Percentiles rank a stretch among this genome's conserved stretches.
Conservation (phyloP, 2,797 vertebrate species). For the Streptopelia turtur region DNA sequence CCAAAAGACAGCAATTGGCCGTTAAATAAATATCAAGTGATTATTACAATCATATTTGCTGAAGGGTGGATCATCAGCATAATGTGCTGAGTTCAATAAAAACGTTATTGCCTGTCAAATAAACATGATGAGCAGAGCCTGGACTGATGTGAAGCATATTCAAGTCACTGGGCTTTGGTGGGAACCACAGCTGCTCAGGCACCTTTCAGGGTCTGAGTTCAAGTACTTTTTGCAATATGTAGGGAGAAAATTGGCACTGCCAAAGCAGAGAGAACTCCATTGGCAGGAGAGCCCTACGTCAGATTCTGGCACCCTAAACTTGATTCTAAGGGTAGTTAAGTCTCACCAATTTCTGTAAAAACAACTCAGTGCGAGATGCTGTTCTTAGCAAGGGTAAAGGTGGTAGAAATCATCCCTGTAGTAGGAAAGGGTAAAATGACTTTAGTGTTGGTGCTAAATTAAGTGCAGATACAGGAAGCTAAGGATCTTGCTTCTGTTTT, state of each 20-base stretch:
- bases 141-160: neutral
- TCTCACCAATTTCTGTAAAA: neutral
- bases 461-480: constrained; percentile 14
- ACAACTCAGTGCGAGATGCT: neutral
- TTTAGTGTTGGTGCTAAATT: neutral
- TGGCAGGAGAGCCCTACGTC: neutral
- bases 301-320: neutral
- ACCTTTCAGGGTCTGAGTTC: neutral
- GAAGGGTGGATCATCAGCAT: constrained; percentile 34
- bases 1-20: constrained; percentile 54
- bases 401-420: neutral
- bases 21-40: constrained; percentile 58
- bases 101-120: constrained; percentile 61
- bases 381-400: neutral
- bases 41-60: constrained; percentile 64
- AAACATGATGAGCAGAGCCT: constrained; percentile 42
- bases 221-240: neutral
- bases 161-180: neutral
- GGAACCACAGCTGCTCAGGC: neutral
- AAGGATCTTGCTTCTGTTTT: constrained; percentile 1
- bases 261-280: neutral
- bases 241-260: neutral
- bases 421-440: neutral
- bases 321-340: neutral
- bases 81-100: constrained; percentile 58